Conservation (phyloP, 2,888 invertebrate genomes). For the Epinotia ramella region DNA sequence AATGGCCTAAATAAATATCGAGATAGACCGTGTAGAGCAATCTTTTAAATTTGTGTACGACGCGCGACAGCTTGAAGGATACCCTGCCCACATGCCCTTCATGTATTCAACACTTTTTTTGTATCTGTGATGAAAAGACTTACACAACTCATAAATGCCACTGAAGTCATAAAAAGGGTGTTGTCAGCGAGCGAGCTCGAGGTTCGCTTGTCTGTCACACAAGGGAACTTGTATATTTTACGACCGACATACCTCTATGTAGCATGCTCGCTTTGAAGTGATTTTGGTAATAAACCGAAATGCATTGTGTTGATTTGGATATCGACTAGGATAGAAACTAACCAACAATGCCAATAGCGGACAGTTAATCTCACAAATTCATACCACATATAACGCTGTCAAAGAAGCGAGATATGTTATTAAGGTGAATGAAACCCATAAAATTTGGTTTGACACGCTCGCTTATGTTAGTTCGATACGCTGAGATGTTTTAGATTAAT, state of each 20-base stretch:
- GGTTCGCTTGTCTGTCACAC: neutral
- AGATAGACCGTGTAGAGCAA: too few species aligned
- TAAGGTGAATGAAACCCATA: too few species aligned
- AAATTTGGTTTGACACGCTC: too few species aligned
- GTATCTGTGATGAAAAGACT: neutral
- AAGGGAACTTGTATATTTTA: constrained; percentile 7
- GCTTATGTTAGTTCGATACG: too few species aligned
- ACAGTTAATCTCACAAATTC: neutral
- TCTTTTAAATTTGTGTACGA: too few species aligned
- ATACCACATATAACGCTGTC: too few species aligned
- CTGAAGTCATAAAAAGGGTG: neutral
- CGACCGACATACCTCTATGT: constrained; percentile 2
- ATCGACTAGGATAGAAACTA: neutral
- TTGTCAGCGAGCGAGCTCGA: neutral
- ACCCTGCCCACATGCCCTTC: too few species aligned
- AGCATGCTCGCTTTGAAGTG: neutral
- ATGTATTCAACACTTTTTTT: neutral
- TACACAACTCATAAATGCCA: constrained; percentile 10
- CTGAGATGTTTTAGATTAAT: too few species aligned
- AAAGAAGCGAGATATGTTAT: too few species aligned
- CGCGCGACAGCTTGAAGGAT: too few species aligned
- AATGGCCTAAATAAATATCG: too few species aligned
- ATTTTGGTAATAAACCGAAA: neutral
- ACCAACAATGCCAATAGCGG: neutral
- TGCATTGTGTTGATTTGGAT: neutral